Conservation (phyloP, 2,797 vertebrate genomes). For the Sebastes matsubarae region DNA sequence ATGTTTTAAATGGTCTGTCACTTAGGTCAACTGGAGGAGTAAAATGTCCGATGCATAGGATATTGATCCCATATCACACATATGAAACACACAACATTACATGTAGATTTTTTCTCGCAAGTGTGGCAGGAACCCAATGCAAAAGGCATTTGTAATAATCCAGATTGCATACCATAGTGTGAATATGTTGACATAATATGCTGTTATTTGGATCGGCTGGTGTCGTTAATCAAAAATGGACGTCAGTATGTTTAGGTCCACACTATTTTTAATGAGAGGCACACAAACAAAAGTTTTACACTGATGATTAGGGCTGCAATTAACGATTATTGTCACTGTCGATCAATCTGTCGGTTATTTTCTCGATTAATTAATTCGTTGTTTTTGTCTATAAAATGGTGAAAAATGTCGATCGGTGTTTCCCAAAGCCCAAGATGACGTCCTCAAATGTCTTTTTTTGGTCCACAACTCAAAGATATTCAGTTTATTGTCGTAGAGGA, state of each 20-base stretch:
- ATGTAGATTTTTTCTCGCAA: slow-evolving; percentile 61
- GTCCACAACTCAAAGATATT: too few species aligned
- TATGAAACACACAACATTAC: slow-evolving; percentile 52
- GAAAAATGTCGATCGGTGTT: too few species aligned
- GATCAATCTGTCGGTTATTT: too few species aligned
- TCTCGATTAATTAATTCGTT: too few species aligned
- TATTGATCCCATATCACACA: slow-evolving; percentile 74
- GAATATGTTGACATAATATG: slow-evolving; percentile 50
- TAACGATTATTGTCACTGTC: too few species aligned
- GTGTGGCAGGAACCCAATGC: slow-evolving; percentile 56
- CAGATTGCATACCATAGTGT: slow-evolving; percentile 18
- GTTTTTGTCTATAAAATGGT: too few species aligned
- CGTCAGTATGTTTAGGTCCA: slow-evolving; percentile 44
- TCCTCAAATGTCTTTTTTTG: too few species aligned
- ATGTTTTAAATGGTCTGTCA: slow-evolving; percentile 79
- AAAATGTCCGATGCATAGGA: slow-evolving; percentile 72
- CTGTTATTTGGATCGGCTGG: not conserved
- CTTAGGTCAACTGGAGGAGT: slow-evolving; percentile 75
- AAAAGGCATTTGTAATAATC: slow-evolving; percentile 67
- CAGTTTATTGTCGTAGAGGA: too few species aligned
- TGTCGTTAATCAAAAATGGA: slow-evolving; percentile 39
- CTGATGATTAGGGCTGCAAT: not conserved
- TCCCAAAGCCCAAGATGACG: too few species aligned
- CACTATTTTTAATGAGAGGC: slow-evolving; percentile 33
- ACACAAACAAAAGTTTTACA: not conserved